These are phyloP conservation scores for Acanthaster planci DNA, from an alignment of 35 echinoderm and acorn worm genomes.

Conservation along the genomic window DNA sequence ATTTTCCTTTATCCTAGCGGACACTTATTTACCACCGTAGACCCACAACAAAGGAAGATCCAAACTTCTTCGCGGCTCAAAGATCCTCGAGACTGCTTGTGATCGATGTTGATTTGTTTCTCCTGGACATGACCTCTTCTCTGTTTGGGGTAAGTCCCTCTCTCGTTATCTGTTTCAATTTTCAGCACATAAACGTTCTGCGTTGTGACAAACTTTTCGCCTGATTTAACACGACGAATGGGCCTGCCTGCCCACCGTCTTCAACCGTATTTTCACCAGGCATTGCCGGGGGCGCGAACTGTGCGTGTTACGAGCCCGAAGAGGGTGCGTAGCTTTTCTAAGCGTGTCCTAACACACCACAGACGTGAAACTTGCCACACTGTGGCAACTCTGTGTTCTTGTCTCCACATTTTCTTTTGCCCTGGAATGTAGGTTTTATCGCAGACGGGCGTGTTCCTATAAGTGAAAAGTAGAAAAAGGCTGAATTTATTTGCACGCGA, in stretches of 20 bases:
- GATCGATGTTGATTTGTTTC: neutral
- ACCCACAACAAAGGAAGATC: too few species aligned
- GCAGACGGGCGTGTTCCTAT: neutral
- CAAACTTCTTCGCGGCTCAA: too few species aligned
- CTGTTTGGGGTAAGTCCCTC: slow-evolving; percentile 23
- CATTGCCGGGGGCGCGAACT: neutral
- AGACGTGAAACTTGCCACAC: neutral
- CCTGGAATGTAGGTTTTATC: neutral
- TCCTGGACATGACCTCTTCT: neutral
- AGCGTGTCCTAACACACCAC: neutral
- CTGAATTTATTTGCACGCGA: neutral
- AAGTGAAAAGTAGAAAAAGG: neutral
- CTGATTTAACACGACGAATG: neutral
- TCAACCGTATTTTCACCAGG: neutral
- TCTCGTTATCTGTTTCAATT: neutral
- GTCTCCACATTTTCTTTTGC: neutral
- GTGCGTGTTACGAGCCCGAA: neutral
- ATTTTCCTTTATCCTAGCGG: too few species aligned
- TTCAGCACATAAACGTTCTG: neutral
- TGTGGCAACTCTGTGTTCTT: neutral
- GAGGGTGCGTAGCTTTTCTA: neutral
- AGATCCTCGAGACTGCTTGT: too few species aligned
- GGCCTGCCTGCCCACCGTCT: neutral
- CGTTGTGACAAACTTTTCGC: neutral
- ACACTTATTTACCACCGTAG: too few species aligned